These are phyloP conservation scores for Polietes domitor DNA, from an alignment of 2,888 invertebrate genomes.

Conservation along the genomic window DNA sequence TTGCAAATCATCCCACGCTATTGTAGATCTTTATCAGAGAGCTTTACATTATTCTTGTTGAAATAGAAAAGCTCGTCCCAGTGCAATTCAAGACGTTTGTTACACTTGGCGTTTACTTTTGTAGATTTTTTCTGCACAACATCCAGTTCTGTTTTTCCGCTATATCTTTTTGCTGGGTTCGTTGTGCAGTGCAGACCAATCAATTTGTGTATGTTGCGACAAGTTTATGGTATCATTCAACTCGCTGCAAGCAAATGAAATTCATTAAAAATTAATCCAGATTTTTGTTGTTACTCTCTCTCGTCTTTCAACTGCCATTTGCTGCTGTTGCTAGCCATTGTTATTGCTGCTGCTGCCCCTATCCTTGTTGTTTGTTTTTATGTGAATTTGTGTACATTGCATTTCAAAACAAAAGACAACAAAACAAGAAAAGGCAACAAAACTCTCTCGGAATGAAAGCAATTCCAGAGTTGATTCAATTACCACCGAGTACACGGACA, in stretches of 20 bases:
- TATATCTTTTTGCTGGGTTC: no score
- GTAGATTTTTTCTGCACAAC: no score
- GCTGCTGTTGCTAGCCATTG: neutral
- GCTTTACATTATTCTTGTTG: no score
- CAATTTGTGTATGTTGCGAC: slow-evolving; percentile 38
- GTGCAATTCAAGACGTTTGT: no score
- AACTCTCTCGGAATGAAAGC: slow-evolving; percentile 22
- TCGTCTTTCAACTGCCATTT: neutral
- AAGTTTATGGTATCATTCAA: slow-evolving; percentile 62
- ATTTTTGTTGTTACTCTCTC: slow-evolving; percentile 1
- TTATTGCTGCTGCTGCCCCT: slow-evolving; percentile 21
- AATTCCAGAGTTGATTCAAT: slow-evolving; percentile 55
- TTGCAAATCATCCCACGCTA: no score
- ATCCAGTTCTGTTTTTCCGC: no score
- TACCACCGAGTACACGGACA: slow-evolving; percentile 35
- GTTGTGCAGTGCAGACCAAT: neutral
- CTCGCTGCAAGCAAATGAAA: slow-evolving; percentile 68
- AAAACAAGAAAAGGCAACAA: neutral
- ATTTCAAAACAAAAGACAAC: slow-evolving; percentile 22
- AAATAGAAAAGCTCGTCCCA: no score
- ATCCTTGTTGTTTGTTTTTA: slow-evolving; percentile 29
- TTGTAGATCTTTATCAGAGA: no score
- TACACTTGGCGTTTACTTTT: no score
- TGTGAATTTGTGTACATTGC: slow-evolving; percentile 28
- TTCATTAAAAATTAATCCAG: slow-evolving; percentile 78